Percentiles rank a stretch among this genome's conserved stretches.
Evolutionary conservation across 2,113 vertebrate species (phyloP).

Genomic region (Connochaetes taurinus): DNA sequence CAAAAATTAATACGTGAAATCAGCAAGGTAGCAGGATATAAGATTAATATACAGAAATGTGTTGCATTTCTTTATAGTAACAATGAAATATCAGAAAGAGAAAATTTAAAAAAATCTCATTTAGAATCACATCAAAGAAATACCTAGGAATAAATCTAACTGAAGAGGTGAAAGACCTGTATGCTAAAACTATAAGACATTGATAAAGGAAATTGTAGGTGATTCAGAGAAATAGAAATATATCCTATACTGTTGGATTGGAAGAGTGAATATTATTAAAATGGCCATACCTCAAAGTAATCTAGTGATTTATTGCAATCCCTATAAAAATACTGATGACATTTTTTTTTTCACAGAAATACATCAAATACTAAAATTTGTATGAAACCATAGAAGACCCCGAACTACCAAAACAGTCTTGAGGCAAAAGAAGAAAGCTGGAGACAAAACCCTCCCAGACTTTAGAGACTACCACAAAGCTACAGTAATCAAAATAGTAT

Average conservation of each 20-base stretch:
- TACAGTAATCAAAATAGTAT: neutral
- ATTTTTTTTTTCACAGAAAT: neutral
- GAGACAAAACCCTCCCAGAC: neutral
- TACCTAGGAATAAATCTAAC: neutral
- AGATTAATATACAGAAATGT: neutral
- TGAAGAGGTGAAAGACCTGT: neutral
- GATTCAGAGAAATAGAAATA: neutral
- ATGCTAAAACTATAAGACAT: neutral
- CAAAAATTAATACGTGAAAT: neutral
- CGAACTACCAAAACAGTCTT: neutral
- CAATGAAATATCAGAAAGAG: neutral
- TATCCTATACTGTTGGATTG: neutral
- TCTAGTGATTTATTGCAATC: neutral
- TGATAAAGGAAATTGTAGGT: neutral
- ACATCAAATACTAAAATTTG: neutral
- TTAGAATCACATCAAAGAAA: neutral
- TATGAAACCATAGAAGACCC: neutral
- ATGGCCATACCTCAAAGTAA: neutral
- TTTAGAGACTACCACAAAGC: neutral
- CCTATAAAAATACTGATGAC: neutral
- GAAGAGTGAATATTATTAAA: neutral
- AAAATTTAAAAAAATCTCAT: neutral
- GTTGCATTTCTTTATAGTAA: neutral
- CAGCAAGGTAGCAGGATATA: neutral
- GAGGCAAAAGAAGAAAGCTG: neutral